Base-by-base conservation (phyloP, 2,888 invertebrate genomes). In the Xylota segnis region DNA sequence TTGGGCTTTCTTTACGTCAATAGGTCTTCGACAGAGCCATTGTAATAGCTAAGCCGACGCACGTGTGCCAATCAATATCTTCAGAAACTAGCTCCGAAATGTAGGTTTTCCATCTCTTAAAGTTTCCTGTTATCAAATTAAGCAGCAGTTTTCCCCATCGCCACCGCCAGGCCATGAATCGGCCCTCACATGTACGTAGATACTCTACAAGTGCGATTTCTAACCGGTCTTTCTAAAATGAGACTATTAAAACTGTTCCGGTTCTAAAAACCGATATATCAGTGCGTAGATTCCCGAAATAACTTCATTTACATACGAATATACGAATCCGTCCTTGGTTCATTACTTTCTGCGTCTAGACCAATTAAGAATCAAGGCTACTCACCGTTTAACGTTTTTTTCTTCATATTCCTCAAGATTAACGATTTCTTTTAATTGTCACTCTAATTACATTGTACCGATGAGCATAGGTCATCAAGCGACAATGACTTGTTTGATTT, bases 321-420 rank as follows among this genome's bases (percentile, higher is more conserved):
- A 4, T 6, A n/a, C n/a, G n/a, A n/a, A n/a, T 16, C 37, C 37
- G 52, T 52, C 66, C 14, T 40, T 40, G 14, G 40, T 27, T 50
- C 2, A 14, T 9, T 12, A 47, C 14, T 18, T 65, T 66, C 66
- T 66, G 37, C 23, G 52, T 66, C 66, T 66, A 66, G 66, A 66
- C 52, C 23, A 40, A 66, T 66, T 66, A 37, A 37, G 23, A 54
- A 27, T 5, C 40, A 66, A 66, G 66, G 66, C 52, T 37, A 14
- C 2, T 16, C 5, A 16, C 34, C 27, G n/a, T 40, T 40, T 40
- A 16, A 16, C 9, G 3, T 32, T 29, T n/a, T 34, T 10, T 27
- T 18, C 50, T 10, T 23, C 23, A 5, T 23, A 23, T 52, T 5
- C 18, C 52, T 52, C 23, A 14, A 27, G 52, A 52, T 23, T 66